phyloP scores from a whole-genome alignment of 2,797 vertebrate genomes.

The Enteromius argenteus region DNA sequence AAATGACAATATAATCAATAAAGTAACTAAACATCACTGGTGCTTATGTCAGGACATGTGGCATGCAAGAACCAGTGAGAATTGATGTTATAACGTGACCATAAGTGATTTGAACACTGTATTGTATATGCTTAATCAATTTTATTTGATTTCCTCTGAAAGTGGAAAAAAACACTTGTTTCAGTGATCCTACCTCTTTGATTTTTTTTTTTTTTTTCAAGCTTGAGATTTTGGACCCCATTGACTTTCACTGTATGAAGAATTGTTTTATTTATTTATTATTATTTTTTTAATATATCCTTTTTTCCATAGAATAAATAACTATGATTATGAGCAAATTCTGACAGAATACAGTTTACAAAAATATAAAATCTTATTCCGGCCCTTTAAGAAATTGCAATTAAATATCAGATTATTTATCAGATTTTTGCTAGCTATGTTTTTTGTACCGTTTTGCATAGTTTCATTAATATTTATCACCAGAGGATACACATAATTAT shows the following conservation, averaged over 20 bases:
- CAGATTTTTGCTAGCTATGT: background rate
- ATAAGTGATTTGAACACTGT: background rate
- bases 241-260: background rate
- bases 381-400: background rate
- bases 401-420: background rate
- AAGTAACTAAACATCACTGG: background rate
- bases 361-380: background rate
- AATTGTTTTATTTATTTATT: no score
- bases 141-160: background rate
- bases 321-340: background rate
- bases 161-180: background rate
- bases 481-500: slow-evolving; percentile 23
- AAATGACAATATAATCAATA: background rate
- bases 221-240: background rate
- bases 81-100: background rate
- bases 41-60: background rate
- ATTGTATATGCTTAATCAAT: background rate
- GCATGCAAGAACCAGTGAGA: background rate
- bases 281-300: no score
- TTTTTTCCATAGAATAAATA: background rate
- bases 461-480: slow-evolving; percentile 6
- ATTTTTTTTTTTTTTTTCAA: background rate
- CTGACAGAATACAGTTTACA: background rate
- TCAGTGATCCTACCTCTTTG: background rate
- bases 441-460: background rate